Conservation (phyloP, 2,797 vertebrate species). For the Myiothlypis chrysogaster region DNA sequence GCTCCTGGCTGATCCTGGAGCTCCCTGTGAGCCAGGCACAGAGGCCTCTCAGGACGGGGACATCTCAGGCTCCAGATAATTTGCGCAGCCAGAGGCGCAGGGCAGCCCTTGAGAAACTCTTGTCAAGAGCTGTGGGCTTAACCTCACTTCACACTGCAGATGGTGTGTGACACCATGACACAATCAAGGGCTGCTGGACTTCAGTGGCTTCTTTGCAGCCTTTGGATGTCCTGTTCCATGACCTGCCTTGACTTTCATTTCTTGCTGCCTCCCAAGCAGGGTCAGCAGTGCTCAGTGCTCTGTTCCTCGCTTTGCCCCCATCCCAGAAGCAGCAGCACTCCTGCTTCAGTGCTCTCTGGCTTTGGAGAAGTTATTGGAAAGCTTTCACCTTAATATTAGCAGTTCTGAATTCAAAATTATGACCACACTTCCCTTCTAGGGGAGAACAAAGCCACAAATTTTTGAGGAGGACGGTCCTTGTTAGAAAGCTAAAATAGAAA, state of each 20-base stretch:
- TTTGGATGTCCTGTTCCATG: background rate
- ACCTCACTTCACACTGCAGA: too few species aligned
- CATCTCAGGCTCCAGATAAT: too few species aligned
- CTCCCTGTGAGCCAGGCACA: too few species aligned
- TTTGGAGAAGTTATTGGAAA: background rate
- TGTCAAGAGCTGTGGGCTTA: too few species aligned
- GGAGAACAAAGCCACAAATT: background rate
- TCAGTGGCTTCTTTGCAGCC: background rate
- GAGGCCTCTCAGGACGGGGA: too few species aligned
- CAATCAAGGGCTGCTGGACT: too few species aligned
- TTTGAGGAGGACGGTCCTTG: background rate
- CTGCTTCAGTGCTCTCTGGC: background rate
- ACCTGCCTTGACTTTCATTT: too few species aligned
- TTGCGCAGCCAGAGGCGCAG: too few species aligned
- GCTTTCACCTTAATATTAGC: background rate
- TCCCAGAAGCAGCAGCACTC: background rate
- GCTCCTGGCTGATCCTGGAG: too few species aligned
- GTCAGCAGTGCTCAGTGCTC: background rate
- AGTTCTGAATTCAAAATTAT: background rate
- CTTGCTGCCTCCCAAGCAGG: background rate
- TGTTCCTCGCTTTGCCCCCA: rapidly evolving
- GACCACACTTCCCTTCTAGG: background rate
- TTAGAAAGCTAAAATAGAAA: background rate
- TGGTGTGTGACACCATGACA: too few species aligned
- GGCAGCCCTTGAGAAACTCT: too few species aligned